These are phyloP conservation scores for Plestiodon gilberti DNA, from an alignment of 2,113 vertebrate species.

Conservation along the genomic window DNA sequence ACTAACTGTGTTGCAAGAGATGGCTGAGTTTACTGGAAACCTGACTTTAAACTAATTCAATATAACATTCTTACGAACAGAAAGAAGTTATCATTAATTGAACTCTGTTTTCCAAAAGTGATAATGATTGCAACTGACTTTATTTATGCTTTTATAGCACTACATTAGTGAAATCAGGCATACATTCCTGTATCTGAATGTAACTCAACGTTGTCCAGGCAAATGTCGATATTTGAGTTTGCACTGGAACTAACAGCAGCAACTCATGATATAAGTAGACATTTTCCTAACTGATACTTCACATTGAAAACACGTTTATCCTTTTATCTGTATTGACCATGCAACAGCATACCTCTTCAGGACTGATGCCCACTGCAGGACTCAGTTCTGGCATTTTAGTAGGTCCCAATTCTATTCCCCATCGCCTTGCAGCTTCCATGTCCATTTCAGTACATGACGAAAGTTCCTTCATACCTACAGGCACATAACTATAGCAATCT, in stretches of 20 bases:
- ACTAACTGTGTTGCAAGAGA: not conserved
- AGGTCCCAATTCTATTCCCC: slow-evolving; percentile 39
- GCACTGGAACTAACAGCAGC: not conserved
- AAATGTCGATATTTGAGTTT: not conserved
- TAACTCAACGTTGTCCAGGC: not conserved
- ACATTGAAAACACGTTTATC: slow-evolving; percentile 56
- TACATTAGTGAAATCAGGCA: not conserved
- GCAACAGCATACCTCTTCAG: slow-evolving; percentile 45
- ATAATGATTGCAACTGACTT: not conserved
- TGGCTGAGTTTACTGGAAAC: slow-evolving; percentile 45
- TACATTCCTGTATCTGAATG: not conserved
- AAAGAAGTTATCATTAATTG: not conserved
- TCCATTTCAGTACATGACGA: not conserved
- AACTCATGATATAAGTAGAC: not conserved
- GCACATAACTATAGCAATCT: slow-evolving; percentile 16
- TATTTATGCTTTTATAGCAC: not conserved
- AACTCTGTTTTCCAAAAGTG: not conserved
- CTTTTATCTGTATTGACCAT: not conserved
- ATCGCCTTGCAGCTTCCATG: slow-evolving; percentile 18
- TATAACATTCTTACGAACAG: not conserved
- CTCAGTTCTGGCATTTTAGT: slow-evolving; percentile 29
- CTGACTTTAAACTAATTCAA: not conserved
- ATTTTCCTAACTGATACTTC: not conserved
- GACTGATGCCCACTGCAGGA: not conserved
- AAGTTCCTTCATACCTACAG: slow-evolving; percentile 12